Conservation (phyloP, 2,113 vertebrate genomes). For the Potamarius usumacintae region DNA sequence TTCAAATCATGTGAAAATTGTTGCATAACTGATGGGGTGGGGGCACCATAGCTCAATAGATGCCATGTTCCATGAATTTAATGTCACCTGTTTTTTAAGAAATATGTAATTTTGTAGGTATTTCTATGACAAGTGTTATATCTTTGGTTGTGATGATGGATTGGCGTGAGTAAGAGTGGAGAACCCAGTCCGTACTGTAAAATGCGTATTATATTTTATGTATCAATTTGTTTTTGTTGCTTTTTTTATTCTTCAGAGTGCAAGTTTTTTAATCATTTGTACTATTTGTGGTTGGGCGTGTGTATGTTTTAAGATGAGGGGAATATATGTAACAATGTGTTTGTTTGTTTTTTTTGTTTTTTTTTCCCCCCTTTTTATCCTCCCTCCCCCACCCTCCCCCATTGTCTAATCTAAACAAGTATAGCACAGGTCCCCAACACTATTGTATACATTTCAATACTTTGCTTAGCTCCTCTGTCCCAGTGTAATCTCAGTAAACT, state of each 20-base stretch:
- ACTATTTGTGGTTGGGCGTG: slow-evolving; percentile 69
- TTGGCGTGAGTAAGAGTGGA: slow-evolving; percentile 57
- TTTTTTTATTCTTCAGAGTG: slow-evolving; percentile 71
- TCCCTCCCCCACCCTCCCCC: slow-evolving; percentile 35
- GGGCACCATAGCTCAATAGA: slow-evolving; percentile 42
- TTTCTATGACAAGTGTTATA: slow-evolving; percentile 59
- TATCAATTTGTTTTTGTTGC: slow-evolving; percentile 64
- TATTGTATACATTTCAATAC: slow-evolving; percentile 72
- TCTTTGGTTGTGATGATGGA: slow-evolving; percentile 60
- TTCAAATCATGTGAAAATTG: slow-evolving; percentile 34
- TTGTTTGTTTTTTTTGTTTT: slow-evolving; percentile 49
- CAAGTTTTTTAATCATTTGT: slow-evolving; percentile 67
- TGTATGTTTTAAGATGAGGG: slow-evolving; percentile 66
- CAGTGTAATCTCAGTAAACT: slow-evolving; percentile 73
- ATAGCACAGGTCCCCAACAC: slow-evolving; percentile 68
- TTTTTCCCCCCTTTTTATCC: slow-evolving; percentile 20
- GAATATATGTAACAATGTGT: slow-evolving; percentile 73
- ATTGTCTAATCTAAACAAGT: slow-evolving; percentile 60
- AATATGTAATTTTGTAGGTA: slow-evolving; percentile 54
- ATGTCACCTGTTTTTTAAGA: slow-evolving; percentile 44
- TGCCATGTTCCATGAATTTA: slow-evolving; percentile 50
- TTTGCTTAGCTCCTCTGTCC: slow-evolving; percentile 72
- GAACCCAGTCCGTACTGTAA: slow-evolving; percentile 73
- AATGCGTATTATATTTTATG: slow-evolving; percentile 79
- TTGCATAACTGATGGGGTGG: slow-evolving; percentile 34